A percentile compares a stretch with the other conserved stretches of the same genome.
Evolutionary conservation across 2,113 vertebrate species (phyloP).

Genomic region (Gymnarchus niloticus): DNA sequence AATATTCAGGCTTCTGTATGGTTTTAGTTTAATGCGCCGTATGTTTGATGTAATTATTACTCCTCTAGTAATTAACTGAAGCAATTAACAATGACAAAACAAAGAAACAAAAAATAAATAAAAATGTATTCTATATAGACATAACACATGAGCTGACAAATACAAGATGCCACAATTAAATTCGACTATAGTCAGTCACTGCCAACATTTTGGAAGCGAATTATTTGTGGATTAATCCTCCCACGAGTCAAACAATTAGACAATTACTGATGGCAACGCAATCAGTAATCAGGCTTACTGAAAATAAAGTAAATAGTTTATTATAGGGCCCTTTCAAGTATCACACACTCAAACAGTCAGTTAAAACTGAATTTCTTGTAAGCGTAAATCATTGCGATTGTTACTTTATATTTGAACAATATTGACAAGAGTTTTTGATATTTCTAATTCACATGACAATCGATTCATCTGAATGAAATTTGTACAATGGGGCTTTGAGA

Average conservation of each 20-base stretch:
- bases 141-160: neutral
- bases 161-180: neutral
- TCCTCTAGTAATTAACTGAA: neutral
- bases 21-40: neutral
- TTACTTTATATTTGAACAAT: neutral
- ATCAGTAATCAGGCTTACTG: constrained; percentile 7
- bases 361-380: neutral
- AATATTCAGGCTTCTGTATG: neutral
- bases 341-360: neutral
- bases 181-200: neutral
- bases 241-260: constrained; percentile 2
- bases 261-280: constrained; percentile 2
- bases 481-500: neutral
- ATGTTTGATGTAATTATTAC: neutral
- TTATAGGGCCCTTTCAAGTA: neutral
- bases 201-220: constrained; percentile 3
- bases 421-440: neutral
- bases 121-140: neutral
- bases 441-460: neutral
- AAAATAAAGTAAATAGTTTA: neutral
- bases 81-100: neutral
- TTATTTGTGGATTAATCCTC: constrained; percentile 11
- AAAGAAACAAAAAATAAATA: neutral
- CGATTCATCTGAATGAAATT: neutral
- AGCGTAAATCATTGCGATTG: neutral